A percentile compares a stretch with the other conserved stretches of the same genome.
phyloP scores from a whole-genome alignment of 2,797 vertebrate genomes.

The Melanotaenia boesemani region DNA sequence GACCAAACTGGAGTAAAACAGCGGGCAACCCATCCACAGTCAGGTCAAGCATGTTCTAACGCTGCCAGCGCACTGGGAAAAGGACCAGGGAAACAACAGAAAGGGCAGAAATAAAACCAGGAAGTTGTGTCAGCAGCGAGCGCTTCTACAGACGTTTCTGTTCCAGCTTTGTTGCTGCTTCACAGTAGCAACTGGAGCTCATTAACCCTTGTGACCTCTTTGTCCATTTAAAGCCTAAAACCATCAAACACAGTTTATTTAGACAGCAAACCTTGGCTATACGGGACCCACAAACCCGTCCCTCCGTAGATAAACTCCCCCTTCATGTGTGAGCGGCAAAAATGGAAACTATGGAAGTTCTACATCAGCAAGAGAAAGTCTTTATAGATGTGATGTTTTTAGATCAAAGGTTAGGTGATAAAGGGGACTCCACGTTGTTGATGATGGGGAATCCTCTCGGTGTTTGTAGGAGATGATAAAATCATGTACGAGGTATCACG shows the following conservation, averaged over 20 bases:
- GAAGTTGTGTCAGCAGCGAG: too few species aligned
- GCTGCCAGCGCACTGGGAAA: too few species aligned
- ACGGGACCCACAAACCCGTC: slow-evolving; percentile 3
- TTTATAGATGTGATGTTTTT: too few species aligned
- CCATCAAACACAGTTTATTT: slow-evolving; percentile 24
- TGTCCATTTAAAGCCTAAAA: slow-evolving; percentile 25
- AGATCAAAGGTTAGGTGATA: background rate
- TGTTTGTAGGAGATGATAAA: background rate
- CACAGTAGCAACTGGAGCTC: background rate
- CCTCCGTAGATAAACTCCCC: background rate
- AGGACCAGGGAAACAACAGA: too few species aligned
- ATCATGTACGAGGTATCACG: background rate
- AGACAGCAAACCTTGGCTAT: background rate
- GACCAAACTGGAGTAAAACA: too few species aligned
- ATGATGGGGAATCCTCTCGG: slow-evolving; percentile 20
- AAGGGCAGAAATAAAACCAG: too few species aligned
- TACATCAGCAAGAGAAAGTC: too few species aligned
- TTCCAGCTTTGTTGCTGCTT: too few species aligned
- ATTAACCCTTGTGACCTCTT: slow-evolving; percentile 18
- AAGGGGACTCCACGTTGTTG: background rate
- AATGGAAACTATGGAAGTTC: background rate
- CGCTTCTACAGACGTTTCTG: too few species aligned
- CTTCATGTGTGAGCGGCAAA: background rate
- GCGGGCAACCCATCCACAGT: too few species aligned
- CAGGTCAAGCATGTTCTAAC: too few species aligned